Evolutionary conservation across 2,113 vertebrate species (phyloP), one percentile per base, ranked within the genome.

Genomic region (Oxygymnocypris stewartii): DNA sequence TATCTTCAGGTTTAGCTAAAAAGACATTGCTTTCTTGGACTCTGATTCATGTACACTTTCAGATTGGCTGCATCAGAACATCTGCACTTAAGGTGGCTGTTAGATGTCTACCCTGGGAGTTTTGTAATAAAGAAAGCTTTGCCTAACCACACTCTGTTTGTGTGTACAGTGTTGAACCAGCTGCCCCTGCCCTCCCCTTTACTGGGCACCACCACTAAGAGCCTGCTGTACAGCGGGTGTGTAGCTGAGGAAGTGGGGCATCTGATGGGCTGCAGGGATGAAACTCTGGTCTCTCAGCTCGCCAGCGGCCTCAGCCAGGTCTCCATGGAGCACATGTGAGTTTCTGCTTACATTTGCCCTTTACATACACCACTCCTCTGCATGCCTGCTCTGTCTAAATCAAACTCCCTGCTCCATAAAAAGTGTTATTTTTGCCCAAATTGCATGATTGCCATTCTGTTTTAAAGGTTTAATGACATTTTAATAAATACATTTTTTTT

Each of bases 131-230:
- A 71, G 61, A 67, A 74, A 20, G 23, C 28, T 6, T 85, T 4
- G 37, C 13, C 44, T 49, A 20, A 51, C 49, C n/a, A 18, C 12
- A 6, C 71, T 35, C 6, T 65, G 23, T 67, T 74, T 85, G 10
- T 69, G 13, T 85, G 37, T 84, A 87, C 91, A 99, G 98, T 99
- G 96, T 95, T 99, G 96, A 99, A 99, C 95, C 97, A 99, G 95
- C 96, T 99, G 90, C 98, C 98, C 95, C 97, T 99, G 94, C 97
- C 98, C 88, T 99, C 98, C 90, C 98, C 98, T 88, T 96, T 99
- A 94, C 98, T 97, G 92, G 98, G 97, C 91, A 99, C 98, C 93
- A 99, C 97, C 94, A 98, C 97, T 93, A 99, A 99, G 94, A 99
- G 97, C 91, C 95, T 99, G 92, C 95, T 99, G 79, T 99, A 98